phyloP scores from a whole-genome alignment of 2,888 invertebrate species.

The Platerodrilus igneus region DNA sequence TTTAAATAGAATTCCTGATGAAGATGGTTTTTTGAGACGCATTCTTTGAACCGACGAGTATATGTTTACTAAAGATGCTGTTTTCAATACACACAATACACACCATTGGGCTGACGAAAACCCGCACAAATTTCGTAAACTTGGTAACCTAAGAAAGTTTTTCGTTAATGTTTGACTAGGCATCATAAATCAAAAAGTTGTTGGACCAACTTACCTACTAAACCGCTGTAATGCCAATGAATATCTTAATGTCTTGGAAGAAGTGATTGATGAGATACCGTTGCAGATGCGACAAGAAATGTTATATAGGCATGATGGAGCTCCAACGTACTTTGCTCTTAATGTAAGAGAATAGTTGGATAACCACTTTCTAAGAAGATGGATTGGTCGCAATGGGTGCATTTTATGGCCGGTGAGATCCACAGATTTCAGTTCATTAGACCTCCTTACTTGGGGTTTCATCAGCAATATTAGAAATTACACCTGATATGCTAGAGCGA shows the following conservation, averaged over 20 bases:
- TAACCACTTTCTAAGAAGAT: too few relatives aligned
- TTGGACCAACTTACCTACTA: not conserved
- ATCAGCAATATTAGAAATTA: not conserved
- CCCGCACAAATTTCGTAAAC: not conserved
- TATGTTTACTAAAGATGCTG: not conserved
- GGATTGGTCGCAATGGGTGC: too few relatives aligned
- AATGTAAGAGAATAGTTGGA: too few relatives aligned
- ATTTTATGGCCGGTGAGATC: not conserved
- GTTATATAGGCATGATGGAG: too few relatives aligned
- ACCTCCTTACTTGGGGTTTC: too few relatives aligned
- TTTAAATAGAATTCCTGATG: conserved; percentile 7
- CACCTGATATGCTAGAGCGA: not conserved
- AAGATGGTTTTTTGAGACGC: too few relatives aligned
- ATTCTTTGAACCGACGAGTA: not conserved
- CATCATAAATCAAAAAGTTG: not conserved
- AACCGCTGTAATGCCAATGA: too few relatives aligned
- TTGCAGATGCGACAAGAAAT: too few relatives aligned
- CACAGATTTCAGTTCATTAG: too few relatives aligned
- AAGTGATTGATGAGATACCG: too few relatives aligned
- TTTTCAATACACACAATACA: too few relatives aligned
- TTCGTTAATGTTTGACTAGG: not conserved
- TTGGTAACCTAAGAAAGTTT: not conserved
- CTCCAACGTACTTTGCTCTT: not conserved
- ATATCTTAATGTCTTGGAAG: too few relatives aligned
- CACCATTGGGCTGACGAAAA: not conserved